Base-by-base conservation (phyloP, 2,888 invertebrate species). In the Cataglyphis altisquamis region DNA sequence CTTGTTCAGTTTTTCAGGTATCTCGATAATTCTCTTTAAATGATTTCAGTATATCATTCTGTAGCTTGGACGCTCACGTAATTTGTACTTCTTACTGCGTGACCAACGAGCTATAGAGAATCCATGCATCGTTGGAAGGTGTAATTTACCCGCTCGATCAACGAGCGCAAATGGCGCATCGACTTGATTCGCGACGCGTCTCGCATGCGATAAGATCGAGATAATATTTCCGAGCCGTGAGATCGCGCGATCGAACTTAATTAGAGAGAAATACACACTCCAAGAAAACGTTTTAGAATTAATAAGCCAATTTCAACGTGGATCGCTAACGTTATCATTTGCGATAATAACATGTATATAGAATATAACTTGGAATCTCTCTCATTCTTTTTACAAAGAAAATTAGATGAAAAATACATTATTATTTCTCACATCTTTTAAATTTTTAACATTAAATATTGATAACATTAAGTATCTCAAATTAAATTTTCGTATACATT, bases 71-170 rank as follows among this genome's bases (percentile, higher is more conserved):
- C 21, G 18, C 52, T 68, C 68, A n/a, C 52, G 52, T 52, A 73
- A 80, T 80, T 80, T 80, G 78, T 73, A 68, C n/a, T 68, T 67
- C 55, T 39, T 55, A 60, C 12, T 8, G 32, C 32, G 18, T 73
- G 32, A 73, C 45, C 32, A 57, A 57, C 21, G 21, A 78, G 68
- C 41, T 57, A 45, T 72, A 41, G 60, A 68, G 67, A 36, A 80
- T 45, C 25, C 21, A 45, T 45, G 57, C 21, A 4, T 72, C 72
- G 72, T 72, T 78, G 70, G 39, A 55, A 57, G 52, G 32, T 60
- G 57, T 78, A 78, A 78, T 78, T 72, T 78, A 78, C 41, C 41
- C 32, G 21, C 41, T 78, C 73, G 36, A 80, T 80, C 60, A 80
- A 60, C 45, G 73, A 36, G 45, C 45, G 45, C 12, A 45, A 62